phyloP scores from a whole-genome alignment of 2,888 invertebrate species.

The Drosophila seclusa region DNA sequence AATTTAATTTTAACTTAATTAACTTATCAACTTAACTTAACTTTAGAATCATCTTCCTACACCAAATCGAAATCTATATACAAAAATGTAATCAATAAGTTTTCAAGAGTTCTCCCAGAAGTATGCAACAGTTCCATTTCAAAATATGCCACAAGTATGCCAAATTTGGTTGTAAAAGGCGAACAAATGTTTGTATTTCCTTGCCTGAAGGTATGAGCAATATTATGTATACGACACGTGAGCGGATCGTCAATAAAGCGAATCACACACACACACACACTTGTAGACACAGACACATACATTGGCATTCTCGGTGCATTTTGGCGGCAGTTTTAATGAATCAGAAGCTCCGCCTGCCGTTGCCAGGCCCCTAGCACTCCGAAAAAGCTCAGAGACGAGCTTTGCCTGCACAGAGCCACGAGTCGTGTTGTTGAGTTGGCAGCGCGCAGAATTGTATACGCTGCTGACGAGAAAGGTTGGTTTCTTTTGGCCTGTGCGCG shows the following conservation, averaged over 20 bases:
- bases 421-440: constrained; percentile 34
- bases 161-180: background rate
- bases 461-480: constrained; percentile 85
- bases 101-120: background rate
- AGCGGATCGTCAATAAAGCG: constrained; percentile 15
- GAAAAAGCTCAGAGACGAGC: constrained; percentile 72
- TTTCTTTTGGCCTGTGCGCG: constrained; percentile 74
- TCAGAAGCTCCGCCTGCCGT: constrained; percentile 35
- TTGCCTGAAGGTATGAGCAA: background rate
- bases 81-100: background rate
- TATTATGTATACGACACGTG: constrained; percentile 49
- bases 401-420: constrained; percentile 51
- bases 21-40: too few relatives aligned
- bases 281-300: background rate
- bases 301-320: constrained; percentile 44
- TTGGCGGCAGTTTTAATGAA: constrained; percentile 75
- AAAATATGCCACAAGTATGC: background rate
- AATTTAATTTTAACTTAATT: background rate
- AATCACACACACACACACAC: background rate
- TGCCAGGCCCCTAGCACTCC: constrained; percentile 66
- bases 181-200: background rate
- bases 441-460: constrained; percentile 84
- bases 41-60: background rate
- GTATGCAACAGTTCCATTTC: background rate
- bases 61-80: background rate